Percentiles rank a stretch among this genome's conserved stretches.
phyloP scores from a whole-genome alignment of 2,113 vertebrate genomes.

The Phrynosoma blainvillii region DNA sequence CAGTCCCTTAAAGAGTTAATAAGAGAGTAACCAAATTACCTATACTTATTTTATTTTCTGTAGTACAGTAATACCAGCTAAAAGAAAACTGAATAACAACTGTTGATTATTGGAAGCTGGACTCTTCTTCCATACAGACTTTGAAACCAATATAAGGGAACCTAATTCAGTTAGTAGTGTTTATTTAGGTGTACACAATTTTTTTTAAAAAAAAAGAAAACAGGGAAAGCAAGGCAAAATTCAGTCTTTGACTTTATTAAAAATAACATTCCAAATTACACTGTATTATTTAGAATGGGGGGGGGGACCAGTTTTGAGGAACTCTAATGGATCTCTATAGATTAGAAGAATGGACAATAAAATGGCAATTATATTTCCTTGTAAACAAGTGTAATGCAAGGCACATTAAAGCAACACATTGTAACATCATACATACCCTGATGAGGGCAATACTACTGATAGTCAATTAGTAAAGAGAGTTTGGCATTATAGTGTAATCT shows the following conservation, averaged over 20 bases:
- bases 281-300: not conserved
- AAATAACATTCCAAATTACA: not conserved
- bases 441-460: too few relatives aligned
- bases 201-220: not conserved
- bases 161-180: not conserved
- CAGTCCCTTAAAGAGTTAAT: not conserved
- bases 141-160: not conserved
- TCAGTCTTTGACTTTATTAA: too few relatives aligned
- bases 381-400: too few relatives aligned
- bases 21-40: not conserved
- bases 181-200: not conserved
- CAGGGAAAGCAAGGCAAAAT: not conserved
- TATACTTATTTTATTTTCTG: not conserved
- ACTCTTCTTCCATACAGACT: not conserved
- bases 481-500: too few relatives aligned
- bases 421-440: too few relatives aligned
- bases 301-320: too few relatives aligned
- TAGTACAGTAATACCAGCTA: not conserved
- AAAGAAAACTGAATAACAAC: slow-evolving; percentile 41
- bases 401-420: too few relatives aligned
- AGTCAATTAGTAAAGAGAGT: too few relatives aligned
- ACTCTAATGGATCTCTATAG: too few relatives aligned
- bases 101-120: not conserved
- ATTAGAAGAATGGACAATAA: too few relatives aligned
- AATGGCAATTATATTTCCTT: too few relatives aligned